Conservation (phyloP, 2,888 invertebrate genomes). For the Perithous albicinctus region DNA sequence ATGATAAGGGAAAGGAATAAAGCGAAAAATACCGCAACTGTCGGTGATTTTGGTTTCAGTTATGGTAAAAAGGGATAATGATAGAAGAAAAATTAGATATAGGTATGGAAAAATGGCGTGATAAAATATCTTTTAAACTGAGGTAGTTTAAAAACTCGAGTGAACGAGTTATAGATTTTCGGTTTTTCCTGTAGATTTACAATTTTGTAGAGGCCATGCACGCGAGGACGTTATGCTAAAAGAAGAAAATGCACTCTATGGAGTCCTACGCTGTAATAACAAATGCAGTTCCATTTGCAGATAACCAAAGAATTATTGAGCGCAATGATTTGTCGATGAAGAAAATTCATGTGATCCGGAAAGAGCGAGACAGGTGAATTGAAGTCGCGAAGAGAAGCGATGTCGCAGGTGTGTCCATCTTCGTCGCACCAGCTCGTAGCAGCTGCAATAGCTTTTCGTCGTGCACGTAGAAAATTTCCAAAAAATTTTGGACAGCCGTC, state of each 20-base stretch:
- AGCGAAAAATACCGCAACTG: no score
- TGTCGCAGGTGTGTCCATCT: slow-evolving; percentile 69
- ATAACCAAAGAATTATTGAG: slow-evolving; percentile 1
- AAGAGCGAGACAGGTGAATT: neutral
- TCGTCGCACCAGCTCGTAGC: slow-evolving; percentile 78
- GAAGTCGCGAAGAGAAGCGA: slow-evolving; percentile 19
- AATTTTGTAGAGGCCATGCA: neutral
- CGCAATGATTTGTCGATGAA: slow-evolving; percentile 35
- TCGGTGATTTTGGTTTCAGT: no score
- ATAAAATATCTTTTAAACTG: no score
- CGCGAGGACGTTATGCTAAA: neutral
- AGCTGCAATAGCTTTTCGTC: slow-evolving; percentile 78
- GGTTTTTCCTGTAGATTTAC: neutral
- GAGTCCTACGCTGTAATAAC: neutral
- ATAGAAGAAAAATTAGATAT: no score
- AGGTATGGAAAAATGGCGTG: no score
- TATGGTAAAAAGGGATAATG: no score
- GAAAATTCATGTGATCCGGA: neutral
- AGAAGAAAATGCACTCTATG: neutral
- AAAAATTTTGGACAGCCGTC: slow-evolving; percentile 71
- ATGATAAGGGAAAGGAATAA: no score
- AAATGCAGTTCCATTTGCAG: slow-evolving; percentile 2
- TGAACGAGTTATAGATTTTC: no score
- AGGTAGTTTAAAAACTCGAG: no score
- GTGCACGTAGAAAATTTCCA: slow-evolving; percentile 80